Percentiles rank a stretch among this genome's conserved stretches.
Evolutionary conservation across 2,113 vertebrate genomes (phyloP).

Genomic region (Entomyzon cyanotis): DNA sequence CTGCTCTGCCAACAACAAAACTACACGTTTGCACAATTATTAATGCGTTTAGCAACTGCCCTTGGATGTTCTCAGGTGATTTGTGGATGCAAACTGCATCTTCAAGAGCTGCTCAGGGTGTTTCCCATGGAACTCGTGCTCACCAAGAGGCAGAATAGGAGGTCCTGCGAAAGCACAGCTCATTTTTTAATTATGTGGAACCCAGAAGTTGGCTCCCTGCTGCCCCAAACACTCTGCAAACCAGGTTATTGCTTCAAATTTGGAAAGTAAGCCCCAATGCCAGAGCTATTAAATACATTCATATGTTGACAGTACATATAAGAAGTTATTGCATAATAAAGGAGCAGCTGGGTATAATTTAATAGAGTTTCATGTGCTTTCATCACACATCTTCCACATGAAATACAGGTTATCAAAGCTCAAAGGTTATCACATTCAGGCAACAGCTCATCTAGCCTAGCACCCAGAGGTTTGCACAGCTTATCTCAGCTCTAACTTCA

Average conservation of each 20-base stretch:
- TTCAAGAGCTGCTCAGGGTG: neutral
- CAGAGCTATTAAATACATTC: neutral
- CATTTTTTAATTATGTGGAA: constrained; percentile 10
- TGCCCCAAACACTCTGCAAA: neutral
- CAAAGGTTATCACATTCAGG: neutral
- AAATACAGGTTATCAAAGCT: neutral
- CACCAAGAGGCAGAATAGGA: neutral
- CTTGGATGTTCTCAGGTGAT: neutral
- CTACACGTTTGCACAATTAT: neutral
- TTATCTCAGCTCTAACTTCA: neutral
- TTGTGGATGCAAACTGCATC: neutral
- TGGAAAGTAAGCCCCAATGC: neutral
- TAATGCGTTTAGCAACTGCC: neutral
- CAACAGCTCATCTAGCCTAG: neutral
- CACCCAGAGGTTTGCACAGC: neutral
- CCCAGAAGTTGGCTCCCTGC: neutral
- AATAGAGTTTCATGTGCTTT: neutral
- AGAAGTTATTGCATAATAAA: neutral
- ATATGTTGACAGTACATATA: neutral
- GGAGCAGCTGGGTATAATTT: neutral
- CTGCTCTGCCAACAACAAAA: neutral
- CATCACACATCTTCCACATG: neutral
- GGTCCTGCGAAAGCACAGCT: neutral
- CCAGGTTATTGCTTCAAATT: neutral
- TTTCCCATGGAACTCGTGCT: neutral